Evolutionary conservation across 2,888 invertebrate genomes (phyloP).

Genomic region (Caradrina kadenii): DNA sequence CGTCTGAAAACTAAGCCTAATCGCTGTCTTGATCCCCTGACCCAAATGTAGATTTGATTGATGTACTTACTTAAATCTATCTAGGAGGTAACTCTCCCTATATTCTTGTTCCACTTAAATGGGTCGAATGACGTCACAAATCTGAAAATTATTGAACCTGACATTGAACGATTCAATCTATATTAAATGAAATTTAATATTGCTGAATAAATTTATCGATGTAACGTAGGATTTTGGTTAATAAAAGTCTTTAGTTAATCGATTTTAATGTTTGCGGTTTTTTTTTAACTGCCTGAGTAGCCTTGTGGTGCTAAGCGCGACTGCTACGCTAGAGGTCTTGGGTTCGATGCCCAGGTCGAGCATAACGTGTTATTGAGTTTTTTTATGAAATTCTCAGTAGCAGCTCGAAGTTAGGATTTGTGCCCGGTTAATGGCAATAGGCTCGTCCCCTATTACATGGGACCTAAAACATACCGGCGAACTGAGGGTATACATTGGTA

Average conservation of each 20-base stretch:
- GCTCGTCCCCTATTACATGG: too few relatives aligned
- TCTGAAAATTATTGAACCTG: not conserved
- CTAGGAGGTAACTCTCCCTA: slow-evolving; percentile 20
- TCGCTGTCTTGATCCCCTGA: slow-evolving; percentile 19
- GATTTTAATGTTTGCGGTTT: slow-evolving; percentile 4
- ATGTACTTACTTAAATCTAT: slow-evolving; percentile 35
- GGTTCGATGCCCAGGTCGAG: too few relatives aligned
- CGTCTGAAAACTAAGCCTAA: slow-evolving; percentile 10
- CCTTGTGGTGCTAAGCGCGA: too few relatives aligned
- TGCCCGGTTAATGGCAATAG: too few relatives aligned
- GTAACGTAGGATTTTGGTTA: not conserved
- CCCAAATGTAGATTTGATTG: slow-evolving; percentile 42
- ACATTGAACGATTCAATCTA: slow-evolving; percentile 18
- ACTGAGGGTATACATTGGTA: too few relatives aligned
- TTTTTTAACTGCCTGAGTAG: too few relatives aligned
- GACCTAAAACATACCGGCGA: too few relatives aligned
- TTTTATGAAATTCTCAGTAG: too few relatives aligned
- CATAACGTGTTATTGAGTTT: too few relatives aligned
- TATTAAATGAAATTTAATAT: slow-evolving; percentile 11
- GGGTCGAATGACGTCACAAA: slow-evolving; percentile 18
- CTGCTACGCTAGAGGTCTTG: too few relatives aligned
- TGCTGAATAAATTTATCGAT: not conserved
- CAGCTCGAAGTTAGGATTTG: too few relatives aligned
- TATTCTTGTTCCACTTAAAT: slow-evolving; percentile 36
- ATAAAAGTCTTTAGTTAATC: slow-evolving; percentile 6